Conservation (phyloP, 2,888 invertebrate species). For the Cephalotes varians region DNA sequence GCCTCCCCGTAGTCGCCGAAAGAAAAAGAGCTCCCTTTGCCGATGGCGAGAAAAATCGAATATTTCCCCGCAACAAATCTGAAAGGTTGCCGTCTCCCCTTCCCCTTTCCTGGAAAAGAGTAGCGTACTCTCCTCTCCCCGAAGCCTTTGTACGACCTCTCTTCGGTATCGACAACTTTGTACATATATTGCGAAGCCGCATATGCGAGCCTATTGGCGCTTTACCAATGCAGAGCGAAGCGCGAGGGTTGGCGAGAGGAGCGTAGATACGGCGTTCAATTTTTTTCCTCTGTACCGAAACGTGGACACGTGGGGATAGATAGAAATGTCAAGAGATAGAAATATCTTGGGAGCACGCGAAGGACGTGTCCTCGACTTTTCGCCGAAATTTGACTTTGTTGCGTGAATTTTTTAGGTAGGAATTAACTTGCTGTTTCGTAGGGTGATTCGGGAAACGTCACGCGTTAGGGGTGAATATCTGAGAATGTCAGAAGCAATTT, state of each 20-base stretch:
- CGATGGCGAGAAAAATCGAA: constrained; percentile 41
- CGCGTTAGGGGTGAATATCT: constrained; percentile 8
- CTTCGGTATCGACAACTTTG: constrained; percentile 27
- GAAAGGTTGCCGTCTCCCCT: constrained; percentile 6
- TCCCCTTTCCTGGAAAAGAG: not conserved
- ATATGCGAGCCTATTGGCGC: constrained; percentile 35
- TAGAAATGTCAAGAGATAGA: constrained; percentile 21
- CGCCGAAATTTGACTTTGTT: constrained; percentile 3
- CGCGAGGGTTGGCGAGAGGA: not conserved
- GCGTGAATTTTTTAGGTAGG: constrained; percentile 20
- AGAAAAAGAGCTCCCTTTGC: constrained; percentile 11
- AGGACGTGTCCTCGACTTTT: constrained; percentile 5
- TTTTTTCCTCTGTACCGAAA: not conserved
- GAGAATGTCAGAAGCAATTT: not conserved
- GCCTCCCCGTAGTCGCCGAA: not conserved
- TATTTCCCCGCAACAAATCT: constrained; percentile 42
- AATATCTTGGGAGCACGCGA: constrained; percentile 9
- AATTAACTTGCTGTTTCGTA: not conserved
- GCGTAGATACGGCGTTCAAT: not conserved
- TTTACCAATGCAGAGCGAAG: constrained; percentile 3
- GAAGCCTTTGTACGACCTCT: not conserved
- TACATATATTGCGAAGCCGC: constrained; percentile 27
- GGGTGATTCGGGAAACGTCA: not conserved
- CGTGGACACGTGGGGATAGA: not conserved
- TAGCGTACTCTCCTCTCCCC: not conserved